A percentile compares a stretch with the other conserved stretches of the same genome.
These are phyloP conservation scores for Gymnosoma rotundatum DNA, from an alignment of 2,888 invertebrate species.

Conservation along the genomic window DNA sequence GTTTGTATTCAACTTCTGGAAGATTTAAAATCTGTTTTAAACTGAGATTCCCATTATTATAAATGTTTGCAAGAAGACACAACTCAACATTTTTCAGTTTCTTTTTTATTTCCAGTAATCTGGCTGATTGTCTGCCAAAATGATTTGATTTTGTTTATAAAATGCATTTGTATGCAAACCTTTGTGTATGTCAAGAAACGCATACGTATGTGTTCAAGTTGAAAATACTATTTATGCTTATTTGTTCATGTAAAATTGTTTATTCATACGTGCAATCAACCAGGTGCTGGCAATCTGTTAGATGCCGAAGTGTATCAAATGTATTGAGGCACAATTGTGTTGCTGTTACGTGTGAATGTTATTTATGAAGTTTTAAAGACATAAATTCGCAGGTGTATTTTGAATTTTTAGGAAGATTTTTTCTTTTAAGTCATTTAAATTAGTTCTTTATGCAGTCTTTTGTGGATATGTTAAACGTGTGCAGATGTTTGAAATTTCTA, in stretches of 20 bases:
- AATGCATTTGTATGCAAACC: conserved; percentile 13
- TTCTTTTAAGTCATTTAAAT: background rate
- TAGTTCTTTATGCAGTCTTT: background rate
- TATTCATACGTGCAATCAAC: conserved; percentile 14
- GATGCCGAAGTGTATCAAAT: conserved; percentile 8
- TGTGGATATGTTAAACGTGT: too few relatives aligned
- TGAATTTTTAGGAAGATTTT: background rate
- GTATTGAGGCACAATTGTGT: conserved; percentile 1
- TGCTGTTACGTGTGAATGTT: too few relatives aligned
- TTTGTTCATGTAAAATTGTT: conserved; percentile 13
- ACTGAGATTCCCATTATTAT: background rate
- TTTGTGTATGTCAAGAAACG: background rate
- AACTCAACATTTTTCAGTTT: background rate
- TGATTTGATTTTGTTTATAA: conserved; percentile 6
- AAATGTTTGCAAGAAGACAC: background rate
- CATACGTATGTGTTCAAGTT: background rate
- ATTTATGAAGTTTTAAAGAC: too few relatives aligned
- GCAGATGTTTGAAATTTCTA: too few relatives aligned
- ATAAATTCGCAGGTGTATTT: too few relatives aligned
- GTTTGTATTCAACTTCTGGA: background rate
- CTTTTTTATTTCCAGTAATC: background rate
- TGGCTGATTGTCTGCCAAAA: conserved; percentile 33
- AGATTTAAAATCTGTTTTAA: background rate
- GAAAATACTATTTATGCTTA: background rate
- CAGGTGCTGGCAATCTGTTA: conserved; percentile 37